Evolutionary conservation across 2,797 vertebrate genomes (phyloP).

Genomic region (Rousettus madagascariensis): DNA sequence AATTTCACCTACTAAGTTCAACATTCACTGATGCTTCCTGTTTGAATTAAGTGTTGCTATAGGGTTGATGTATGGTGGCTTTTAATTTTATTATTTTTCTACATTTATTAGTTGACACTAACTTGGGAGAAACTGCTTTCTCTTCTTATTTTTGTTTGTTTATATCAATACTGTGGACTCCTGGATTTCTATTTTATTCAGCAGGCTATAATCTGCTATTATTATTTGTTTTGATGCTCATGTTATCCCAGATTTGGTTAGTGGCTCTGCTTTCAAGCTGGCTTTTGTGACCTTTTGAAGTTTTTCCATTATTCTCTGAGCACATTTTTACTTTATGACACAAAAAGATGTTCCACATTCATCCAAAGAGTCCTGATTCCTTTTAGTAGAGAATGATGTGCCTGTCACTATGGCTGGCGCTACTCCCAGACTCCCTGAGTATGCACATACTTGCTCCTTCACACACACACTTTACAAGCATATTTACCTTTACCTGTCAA

Average conservation of each 20-base stretch:
- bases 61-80: not conserved
- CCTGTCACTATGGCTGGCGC: not conserved
- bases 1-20: not conserved
- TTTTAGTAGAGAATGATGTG: not conserved
- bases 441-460: not conserved
- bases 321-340: not conserved
- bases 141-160: not conserved
- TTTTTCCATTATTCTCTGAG: not conserved
- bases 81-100: slow-evolving; percentile 5
- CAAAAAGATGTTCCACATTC: not conserved
- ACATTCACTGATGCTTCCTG: not conserved
- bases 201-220: not conserved
- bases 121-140: not conserved
- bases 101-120: not conserved
- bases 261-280: not conserved
- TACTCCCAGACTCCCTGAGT: not conserved
- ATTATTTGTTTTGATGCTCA: not conserved
- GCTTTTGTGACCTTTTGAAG: not conserved
- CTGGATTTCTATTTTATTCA: not conserved
- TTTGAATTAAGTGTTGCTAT: not conserved
- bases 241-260: not conserved
- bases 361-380: not conserved
- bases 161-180: not conserved
- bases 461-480: not conserved
- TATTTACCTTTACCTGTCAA: not conserved